phyloP scores from a whole-genome alignment of 2,113 vertebrate genomes.

The Macquaria australasica region DNA sequence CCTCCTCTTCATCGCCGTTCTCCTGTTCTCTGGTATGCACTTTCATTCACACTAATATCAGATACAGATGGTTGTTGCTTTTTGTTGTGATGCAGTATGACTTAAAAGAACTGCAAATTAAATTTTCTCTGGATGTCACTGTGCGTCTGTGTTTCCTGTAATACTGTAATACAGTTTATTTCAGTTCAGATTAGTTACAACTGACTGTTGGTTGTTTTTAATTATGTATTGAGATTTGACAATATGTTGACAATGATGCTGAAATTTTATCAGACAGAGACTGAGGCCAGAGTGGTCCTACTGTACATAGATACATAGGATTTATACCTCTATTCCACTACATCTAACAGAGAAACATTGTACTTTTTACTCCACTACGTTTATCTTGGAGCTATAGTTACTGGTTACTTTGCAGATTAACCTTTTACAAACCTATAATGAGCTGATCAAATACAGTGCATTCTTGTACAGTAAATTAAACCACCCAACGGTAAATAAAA shows the following conservation, averaged over 20 bases:
- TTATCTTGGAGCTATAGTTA: too few species aligned
- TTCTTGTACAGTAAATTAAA: neutral
- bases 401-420: neutral
- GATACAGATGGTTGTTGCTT: slow-evolving; percentile 45
- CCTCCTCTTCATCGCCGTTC: neutral
- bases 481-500: neutral
- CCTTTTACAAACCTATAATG: neutral
- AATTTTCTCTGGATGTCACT: slow-evolving; percentile 48
- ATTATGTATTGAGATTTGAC: neutral
- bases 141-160: slow-evolving; percentile 1
- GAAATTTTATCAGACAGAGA: neutral
- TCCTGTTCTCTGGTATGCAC: slow-evolving; percentile 16
- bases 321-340: neutral
- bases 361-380: neutral
- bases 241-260: neutral
- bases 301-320: too few species aligned
- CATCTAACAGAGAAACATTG: neutral
- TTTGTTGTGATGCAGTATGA: slow-evolving; percentile 55
- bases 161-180: neutral
- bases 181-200: neutral
- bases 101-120: slow-evolving; percentile 57
- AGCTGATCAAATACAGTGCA: neutral
- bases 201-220: neutral
- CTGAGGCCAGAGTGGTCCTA: neutral
- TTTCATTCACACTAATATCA: slow-evolving; percentile 29